These are phyloP conservation scores for Bungarus multicinctus DNA, from an alignment of 2,113 vertebrate species.

Conservation along the genomic window DNA sequence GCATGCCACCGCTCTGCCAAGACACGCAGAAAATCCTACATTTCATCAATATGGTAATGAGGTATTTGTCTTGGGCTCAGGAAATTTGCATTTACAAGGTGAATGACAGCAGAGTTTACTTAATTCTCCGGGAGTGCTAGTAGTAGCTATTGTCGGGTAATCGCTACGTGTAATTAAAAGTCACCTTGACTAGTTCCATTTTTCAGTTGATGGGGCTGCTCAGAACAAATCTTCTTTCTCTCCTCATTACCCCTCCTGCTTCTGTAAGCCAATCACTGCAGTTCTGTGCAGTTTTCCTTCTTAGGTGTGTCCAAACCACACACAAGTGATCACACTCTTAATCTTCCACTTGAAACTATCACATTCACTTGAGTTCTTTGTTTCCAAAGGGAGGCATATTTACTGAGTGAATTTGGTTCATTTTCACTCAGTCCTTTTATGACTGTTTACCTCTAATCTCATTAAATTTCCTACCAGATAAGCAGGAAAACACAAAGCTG, in stretches of 20 bases:
- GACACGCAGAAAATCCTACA: neutral
- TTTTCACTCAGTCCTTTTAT: slow-evolving; percentile 1
- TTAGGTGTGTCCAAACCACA: neutral
- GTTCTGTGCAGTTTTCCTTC: neutral
- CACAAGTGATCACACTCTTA: slow-evolving; percentile 30
- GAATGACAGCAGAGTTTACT: neutral
- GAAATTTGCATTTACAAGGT: slow-evolving; percentile 26
- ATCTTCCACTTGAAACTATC: slow-evolving; percentile 42
- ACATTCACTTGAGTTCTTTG: slow-evolving; percentile 19
- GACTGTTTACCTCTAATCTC: slow-evolving; percentile 44
- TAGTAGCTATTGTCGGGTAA: neutral
- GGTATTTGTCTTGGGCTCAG: slow-evolving; percentile 14
- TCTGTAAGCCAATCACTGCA: neutral
- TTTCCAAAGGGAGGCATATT: slow-evolving; percentile 48
- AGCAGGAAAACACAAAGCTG: slow-evolving; percentile 44
- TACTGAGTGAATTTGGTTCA: slow-evolving; percentile 29
- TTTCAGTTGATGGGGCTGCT: neutral
- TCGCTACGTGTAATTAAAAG: neutral
- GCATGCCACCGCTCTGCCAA: neutral
- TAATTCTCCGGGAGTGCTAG: neutral
- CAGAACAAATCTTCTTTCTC: neutral
- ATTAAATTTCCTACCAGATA: slow-evolving; percentile 41
- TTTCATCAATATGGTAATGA: slow-evolving; percentile 30
- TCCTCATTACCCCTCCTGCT: no score
- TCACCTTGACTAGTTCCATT: slow-evolving; percentile 14